These are phyloP conservation scores for Myotis vivesi DNA, from an alignment of 2,797 vertebrate species.

Conservation along the genomic window DNA sequence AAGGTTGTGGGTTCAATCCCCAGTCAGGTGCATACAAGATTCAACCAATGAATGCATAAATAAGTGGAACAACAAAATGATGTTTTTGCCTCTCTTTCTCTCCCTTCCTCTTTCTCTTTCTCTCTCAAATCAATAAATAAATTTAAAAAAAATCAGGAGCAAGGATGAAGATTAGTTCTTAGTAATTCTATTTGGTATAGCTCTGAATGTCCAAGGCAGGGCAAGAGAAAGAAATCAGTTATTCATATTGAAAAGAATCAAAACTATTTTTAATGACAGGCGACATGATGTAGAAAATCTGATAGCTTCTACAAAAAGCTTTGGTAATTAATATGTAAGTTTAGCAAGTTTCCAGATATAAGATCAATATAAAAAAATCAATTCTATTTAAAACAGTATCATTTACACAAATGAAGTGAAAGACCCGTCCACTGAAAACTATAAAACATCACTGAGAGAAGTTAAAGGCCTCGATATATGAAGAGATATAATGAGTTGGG, in stretches of 20 bases:
- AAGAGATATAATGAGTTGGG: neutral
- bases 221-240: neutral
- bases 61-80: neutral
- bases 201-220: neutral
- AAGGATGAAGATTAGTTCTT: neutral
- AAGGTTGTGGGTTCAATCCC: neutral
- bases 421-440: neutral
- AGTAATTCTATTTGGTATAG: neutral
- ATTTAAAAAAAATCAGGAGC: neutral
- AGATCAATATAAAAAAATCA: neutral
- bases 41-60: neutral
- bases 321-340: neutral
- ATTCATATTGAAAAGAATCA: neutral
- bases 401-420: neutral
- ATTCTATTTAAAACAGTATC: constrained; percentile 9
- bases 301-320: neutral
- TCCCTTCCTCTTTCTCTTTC: neutral
- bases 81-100: neutral
- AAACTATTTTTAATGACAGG: neutral
- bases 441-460: neutral
- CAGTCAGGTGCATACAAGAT: neutral
- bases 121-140: neutral
- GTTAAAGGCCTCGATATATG: neutral
- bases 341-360: neutral
- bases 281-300: neutral